A percentile compares a stretch with the other conserved stretches of the same genome.
These are phyloP conservation scores for Drosophila sp. DNA, from an alignment of 1,140 invertebrate genomes.

Conservation along the genomic window DNA sequence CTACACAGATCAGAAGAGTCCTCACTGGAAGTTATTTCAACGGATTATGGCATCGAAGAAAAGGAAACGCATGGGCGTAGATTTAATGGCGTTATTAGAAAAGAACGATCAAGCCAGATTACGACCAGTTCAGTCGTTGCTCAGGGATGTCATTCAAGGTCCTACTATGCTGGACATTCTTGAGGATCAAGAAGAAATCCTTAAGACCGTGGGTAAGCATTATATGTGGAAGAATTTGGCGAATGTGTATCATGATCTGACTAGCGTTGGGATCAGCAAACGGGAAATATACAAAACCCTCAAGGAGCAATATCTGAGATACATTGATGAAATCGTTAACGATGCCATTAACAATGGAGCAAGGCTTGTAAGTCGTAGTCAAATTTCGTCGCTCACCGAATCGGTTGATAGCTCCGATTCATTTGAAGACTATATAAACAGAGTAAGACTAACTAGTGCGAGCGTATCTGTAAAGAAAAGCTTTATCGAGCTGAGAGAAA, in stretches of 20 bases:
- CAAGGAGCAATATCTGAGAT: constrained; percentile 29
- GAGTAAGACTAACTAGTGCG: not conserved
- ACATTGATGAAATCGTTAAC: constrained; percentile 12
- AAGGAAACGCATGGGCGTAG: not conserved
- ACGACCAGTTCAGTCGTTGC: not conserved
- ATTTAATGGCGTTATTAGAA: not conserved
- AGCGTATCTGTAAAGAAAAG: not conserved
- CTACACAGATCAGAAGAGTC: not conserved
- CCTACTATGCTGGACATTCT: constrained; percentile 19
- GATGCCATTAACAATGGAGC: not conserved
- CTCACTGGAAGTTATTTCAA: not conserved
- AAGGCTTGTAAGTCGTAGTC: not conserved
- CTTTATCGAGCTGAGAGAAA: not conserved
- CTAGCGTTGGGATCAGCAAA: not conserved
- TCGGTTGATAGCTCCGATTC: not conserved
- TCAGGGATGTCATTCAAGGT: constrained; percentile 25
- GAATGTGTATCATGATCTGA: constrained; percentile 20
- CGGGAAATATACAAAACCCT: not conserved
- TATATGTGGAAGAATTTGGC: constrained; percentile 50
- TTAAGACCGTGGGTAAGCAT: constrained; percentile 19
- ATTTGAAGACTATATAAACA: not conserved
- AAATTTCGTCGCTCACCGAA: not conserved
- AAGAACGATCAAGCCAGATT: not conserved
- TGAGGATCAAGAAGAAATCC: constrained; percentile 3
- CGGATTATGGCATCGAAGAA: not conserved